phyloP scores from a whole-genome alignment of 2,113 vertebrate species.

The Campylorhamphus procurvoides region DNA sequence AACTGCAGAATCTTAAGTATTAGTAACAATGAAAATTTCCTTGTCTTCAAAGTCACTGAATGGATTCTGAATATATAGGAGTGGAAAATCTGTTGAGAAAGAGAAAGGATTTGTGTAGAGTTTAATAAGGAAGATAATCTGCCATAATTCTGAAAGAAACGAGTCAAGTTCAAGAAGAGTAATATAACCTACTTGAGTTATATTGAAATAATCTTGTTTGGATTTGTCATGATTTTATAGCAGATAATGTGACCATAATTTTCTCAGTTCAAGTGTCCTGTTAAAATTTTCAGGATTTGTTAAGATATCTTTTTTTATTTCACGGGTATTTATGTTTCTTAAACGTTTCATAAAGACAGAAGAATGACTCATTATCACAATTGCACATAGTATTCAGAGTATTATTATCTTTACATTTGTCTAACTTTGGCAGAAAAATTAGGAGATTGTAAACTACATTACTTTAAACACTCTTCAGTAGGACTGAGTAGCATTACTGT shows the following conservation, averaged over 20 bases:
- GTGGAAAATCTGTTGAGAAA: not conserved
- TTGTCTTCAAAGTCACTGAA: not conserved
- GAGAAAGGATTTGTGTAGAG: not conserved
- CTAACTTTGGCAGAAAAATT: not conserved
- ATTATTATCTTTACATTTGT: not conserved
- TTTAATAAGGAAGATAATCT: not conserved
- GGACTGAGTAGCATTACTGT: not conserved
- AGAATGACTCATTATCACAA: not conserved
- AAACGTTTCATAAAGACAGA: not conserved
- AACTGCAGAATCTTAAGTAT: not conserved
- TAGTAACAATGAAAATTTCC: not conserved
- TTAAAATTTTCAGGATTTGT: not conserved
- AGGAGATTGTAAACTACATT: not conserved
- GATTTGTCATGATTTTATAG: not conserved
- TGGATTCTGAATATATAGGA: not conserved
- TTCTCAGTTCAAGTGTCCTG: not conserved
- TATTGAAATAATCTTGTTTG: not conserved
- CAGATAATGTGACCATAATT: not conserved
- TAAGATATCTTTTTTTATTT: not conserved
- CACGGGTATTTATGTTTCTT: not conserved
- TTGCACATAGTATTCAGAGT: not conserved
- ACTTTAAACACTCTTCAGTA: not conserved
- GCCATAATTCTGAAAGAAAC: not conserved
- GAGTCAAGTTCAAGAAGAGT: not conserved
- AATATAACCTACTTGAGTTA: not conserved